These are phyloP conservation scores for Stegophylla sp. DNA, from an alignment of 2,888 invertebrate genomes.

Conservation along the genomic window DNA sequence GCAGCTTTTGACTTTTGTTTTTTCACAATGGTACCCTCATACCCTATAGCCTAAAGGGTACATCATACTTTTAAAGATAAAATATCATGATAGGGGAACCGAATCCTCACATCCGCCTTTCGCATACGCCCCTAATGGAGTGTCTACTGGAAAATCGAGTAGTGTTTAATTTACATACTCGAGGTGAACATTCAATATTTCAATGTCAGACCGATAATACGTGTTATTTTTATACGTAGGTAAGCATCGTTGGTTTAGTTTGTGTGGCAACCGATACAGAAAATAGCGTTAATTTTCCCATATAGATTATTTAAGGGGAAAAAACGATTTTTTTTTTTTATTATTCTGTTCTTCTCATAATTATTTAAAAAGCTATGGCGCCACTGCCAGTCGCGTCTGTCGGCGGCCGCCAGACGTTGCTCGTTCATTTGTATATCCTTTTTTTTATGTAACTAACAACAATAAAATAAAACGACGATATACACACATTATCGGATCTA, in stretches of 20 bases:
- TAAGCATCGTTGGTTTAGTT: not conserved
- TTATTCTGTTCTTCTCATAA: not conserved
- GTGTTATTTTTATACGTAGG: too few species aligned
- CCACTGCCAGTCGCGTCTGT: slow-evolving; percentile 11
- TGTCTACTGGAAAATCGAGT: too few species aligned
- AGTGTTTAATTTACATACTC: not conserved
- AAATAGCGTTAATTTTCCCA: not conserved
- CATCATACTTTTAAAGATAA: too few species aligned
- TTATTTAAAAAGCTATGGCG: slow-evolving; percentile 54
- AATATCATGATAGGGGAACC: too few species aligned
- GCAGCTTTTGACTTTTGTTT: too few species aligned
- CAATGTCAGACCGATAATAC: not conserved
- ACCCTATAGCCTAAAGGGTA: too few species aligned
- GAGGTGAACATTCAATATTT: not conserved
- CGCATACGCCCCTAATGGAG: too few species aligned
- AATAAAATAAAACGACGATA: not conserved
- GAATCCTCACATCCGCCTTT: too few species aligned
- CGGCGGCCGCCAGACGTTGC: slow-evolving; percentile 8
- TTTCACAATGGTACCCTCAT: too few species aligned
- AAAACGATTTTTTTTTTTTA: not conserved
- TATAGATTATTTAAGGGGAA: not conserved
- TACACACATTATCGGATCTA: not conserved
- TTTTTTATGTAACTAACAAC: not conserved
- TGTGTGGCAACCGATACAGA: not conserved
- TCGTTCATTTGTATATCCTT: not conserved